Evolutionary conservation across 2,797 vertebrate genomes (phyloP), one percentile per base, ranked within the genome.

Genomic region (Myotis findleyi): DNA sequence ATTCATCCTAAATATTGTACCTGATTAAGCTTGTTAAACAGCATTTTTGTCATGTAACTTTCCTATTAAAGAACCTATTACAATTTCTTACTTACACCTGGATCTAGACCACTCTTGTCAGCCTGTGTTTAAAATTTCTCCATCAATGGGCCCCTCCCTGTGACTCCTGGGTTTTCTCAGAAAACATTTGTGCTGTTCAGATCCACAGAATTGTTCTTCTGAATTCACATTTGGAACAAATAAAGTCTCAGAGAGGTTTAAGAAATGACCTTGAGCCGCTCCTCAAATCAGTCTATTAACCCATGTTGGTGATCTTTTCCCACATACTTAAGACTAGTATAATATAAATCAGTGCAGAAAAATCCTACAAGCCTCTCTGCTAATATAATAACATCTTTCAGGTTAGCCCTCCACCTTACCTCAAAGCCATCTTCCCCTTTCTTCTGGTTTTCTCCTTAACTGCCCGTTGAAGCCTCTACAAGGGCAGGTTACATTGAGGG

Each of bases 11-110:
- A 91, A 73, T 86, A 77, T 75, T 57, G 38, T 88, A 27, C 25
- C 71, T 23, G 87, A 72, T 88, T 96, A 94, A 87, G 87, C 79
- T 96, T 86, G 64, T 91, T 95, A 95, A 95, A 85, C 13, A 93
- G 49, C 41, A 79, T 89, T 95, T 97, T 88, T 93, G 69, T 89
- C 27, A 53, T 41, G 17, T 75, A 77, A 75, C 36, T 84, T 94
- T 72, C 55, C 33, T 87, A 62, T 36, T 93, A 25, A 82, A 84
- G 72, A 95, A 80, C 20, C 23, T 53, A 38, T 23, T 41, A 62
- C 10, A 23, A 66, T 23, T 95, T 93, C 62, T 16, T 84, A 84
- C 57, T 94, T 89, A 82, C 80, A 91, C 62, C 72, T 66, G 51
- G 38, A 76, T 92, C 44, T 87, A 57, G 72, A 80, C 30, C 55